Evolutionary conservation across 2,797 vertebrate genomes (phyloP), one percentile per base, ranked within the genome.

Genomic region (Gambelia wislizenii): DNA sequence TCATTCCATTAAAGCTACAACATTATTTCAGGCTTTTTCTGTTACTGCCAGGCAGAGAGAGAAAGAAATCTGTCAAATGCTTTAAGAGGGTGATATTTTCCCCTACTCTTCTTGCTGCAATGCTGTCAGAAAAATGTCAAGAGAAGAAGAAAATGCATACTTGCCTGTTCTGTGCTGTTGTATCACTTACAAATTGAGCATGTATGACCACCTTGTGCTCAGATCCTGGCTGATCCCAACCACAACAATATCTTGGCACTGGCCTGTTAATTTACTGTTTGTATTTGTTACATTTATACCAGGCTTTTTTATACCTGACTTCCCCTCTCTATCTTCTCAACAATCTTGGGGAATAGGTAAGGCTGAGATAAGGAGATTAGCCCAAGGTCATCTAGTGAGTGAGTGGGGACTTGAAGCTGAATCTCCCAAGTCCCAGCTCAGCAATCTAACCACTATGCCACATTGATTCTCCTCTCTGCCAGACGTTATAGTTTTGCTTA

Each of bases 1-100:
- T 20, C 4, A 0, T 69, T 89, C 86, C 75, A 79, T 78, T 91
- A 85, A 77, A 88, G 84, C 64, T 39, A 22, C 64, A 54, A n/a
- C 5, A n/a, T 77, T 2, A 33, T 84, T 61, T 84, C 89, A 49
- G 79, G 77, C 33, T 87, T 85, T 91, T 86, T 56, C 61, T 54
- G 22, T 78, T 52, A 18, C 74, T 83, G 87, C 84, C 56, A 86
- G 89, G 56, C 78, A 82, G 72, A 76, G 70, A 86, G 74, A 0
- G 0, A 82, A 52, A 90, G 77, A 85, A 85, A 81, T 75, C 81
- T 84, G 81, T 54, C 0, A 0, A 22, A 77, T 77, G 47, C 27
- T 49, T 84, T 49, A 69, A 75, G 54, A 75, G n/a, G 36, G 14
- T 0, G 33, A 77, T 86, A 87, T n/a, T 77, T 72, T 1, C 0